phyloP scores from a whole-genome alignment of 92 coral and sea anemone genomes.

The Zoanthus solanderi region DNA sequence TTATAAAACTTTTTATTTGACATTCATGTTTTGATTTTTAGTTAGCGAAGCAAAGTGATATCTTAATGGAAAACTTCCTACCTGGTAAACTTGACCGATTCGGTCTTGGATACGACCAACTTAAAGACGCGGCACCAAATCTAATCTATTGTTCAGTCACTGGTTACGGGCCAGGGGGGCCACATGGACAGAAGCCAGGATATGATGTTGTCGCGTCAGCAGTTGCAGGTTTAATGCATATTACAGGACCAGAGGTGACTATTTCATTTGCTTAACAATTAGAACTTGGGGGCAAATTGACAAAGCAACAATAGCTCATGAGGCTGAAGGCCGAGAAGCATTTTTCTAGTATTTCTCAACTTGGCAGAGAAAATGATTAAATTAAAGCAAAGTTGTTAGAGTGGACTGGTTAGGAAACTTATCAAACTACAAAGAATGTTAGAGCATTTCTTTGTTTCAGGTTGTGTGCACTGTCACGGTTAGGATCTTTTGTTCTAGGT shows the following conservation, averaged over 20 bases:
- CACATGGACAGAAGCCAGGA: slow-evolving; percentile 85
- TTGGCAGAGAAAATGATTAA: no score
- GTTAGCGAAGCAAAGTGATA: slow-evolving; percentile 83
- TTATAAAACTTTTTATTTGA: no score
- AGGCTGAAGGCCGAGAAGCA: no score
- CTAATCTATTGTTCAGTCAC: slow-evolving; percentile 91
- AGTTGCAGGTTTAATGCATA: slow-evolving; percentile 89
- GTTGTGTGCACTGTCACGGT: no score
- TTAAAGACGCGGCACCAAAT: slow-evolving; percentile 68
- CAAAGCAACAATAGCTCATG: no score
- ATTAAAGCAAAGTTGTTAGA: no score
- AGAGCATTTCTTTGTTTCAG: no score
- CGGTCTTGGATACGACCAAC: slow-evolving; percentile 84
- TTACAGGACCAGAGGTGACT: slow-evolving; percentile 95
- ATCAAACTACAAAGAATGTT: no score
- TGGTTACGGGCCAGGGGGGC: slow-evolving; percentile 94
- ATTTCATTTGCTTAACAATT: not conserved
- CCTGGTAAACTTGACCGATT: slow-evolving; percentile 91
- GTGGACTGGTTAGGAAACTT: no score
- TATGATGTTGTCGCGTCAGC: slow-evolving; percentile 93
- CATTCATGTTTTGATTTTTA: not conserved
- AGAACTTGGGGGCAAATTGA: no score
- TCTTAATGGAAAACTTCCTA: slow-evolving; percentile 87
- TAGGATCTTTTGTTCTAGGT: no score
- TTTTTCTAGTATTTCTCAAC: no score